Evolutionary conservation across 1,140 invertebrate species (phyloP), one percentile per base, ranked within the genome.

Genomic region (Bombus confusus): DNA sequence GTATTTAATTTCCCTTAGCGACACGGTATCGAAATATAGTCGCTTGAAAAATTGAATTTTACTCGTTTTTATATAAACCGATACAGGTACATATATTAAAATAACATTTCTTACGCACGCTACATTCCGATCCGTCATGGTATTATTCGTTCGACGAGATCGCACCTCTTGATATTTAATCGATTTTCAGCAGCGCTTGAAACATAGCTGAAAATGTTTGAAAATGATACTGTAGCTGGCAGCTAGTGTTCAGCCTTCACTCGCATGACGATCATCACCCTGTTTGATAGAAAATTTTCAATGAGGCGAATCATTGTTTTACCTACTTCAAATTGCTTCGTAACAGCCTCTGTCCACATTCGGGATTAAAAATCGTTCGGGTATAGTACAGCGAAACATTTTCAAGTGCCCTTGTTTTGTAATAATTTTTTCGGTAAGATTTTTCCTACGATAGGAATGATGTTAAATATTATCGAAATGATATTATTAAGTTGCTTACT

Each of bases 191-290:
- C 77, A 71, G 80, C 64, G 79, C 82, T 83, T 74, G 84, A 89
- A 89, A 83, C 73, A 73, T 68, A 66, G 78, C 47, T 71, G 84
- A 83, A 89, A 89, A 89, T 89, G 80, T 88, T 89, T 89, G 88
- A 85, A 89, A 89, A 89, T 89, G 84, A 89, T 88, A 74, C 77
- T 89, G 88, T 73, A 31, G n/a, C 69, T 86, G 88, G 87, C 88
- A 89, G 87, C 66, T 79, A 31, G 68, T 34, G 31, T 31, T 62
- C 22, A 47, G n/a, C 39, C 64, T 81, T 85, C 79, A 68, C 43
- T 39, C 2, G 43, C 47, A 80, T 64, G 37, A 73, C 68, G 28
- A 43, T 41, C 64, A 31, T 15, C 34, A 52, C 22, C 72, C 43
- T 18, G 28, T 72, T 47, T 37, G 31, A 37, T 34, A 72, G 52